phyloP scores from a whole-genome alignment of 2,888 invertebrate genomes.

The Mamestra brassicae region DNA sequence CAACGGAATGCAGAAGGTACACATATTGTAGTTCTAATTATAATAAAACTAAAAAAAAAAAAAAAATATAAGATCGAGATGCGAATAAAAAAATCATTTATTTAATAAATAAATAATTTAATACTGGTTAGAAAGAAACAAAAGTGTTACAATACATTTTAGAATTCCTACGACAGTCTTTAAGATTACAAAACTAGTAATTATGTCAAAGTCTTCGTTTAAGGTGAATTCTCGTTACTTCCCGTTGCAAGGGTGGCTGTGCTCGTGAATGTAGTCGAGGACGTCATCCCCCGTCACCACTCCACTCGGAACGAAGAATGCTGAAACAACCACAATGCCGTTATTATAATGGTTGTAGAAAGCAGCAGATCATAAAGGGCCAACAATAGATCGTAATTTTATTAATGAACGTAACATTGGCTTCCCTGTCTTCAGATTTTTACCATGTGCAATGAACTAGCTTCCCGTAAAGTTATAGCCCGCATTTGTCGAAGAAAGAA shows the following conservation, averaged over 20 bases:
- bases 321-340: constrained; percentile 53
- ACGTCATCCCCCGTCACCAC: constrained; percentile 66
- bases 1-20: too few relatives aligned
- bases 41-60: too few relatives aligned
- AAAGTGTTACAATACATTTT: neutral
- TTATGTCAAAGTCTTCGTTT: neutral
- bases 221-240: neutral
- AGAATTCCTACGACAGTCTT: neutral
- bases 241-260: constrained; percentile 40
- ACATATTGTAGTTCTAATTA: too few relatives aligned
- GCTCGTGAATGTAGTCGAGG: constrained; percentile 61
- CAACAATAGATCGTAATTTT: neutral
- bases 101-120: constrained; percentile 12
- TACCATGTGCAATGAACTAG: neutral
- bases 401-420: neutral
- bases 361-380: neutral
- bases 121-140: neutral
- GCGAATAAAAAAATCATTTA: neutral
- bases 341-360: neutral
- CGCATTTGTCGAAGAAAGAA: too few relatives aligned
- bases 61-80: too few relatives aligned
- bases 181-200: constrained; percentile 19
- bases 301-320: constrained; percentile 57
- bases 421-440: neutral
- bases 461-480: neutral